A percentile compares a stretch with the other conserved stretches of the same genome.
Evolutionary conservation across 2,888 invertebrate genomes (phyloP).

Genomic region (Myopa testacea): DNA sequence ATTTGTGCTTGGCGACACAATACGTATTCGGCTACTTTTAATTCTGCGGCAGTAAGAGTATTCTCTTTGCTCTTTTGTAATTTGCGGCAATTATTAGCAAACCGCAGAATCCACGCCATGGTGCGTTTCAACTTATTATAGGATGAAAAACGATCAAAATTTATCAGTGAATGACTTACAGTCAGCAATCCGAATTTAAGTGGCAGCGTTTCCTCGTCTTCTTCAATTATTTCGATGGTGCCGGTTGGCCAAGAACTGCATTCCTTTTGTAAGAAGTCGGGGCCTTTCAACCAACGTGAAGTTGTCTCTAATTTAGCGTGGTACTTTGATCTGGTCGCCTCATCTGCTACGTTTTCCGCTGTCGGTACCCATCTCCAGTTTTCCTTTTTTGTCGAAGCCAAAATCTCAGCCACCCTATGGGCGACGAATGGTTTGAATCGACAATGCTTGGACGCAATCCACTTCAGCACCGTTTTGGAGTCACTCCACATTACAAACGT

Average conservation of each 20-base stretch:
- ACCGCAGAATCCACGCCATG: conserved; percentile 7
- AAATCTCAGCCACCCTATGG: conserved; percentile 48
- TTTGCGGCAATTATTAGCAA: conserved; percentile 5
- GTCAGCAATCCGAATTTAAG: background rate
- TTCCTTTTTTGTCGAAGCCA: conserved; percentile 37
- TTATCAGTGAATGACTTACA: background rate
- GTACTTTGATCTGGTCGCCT: conserved; percentile 37
- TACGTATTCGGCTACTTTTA: background rate
- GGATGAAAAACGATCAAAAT: conserved; percentile 9
- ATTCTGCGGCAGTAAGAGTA: conserved; percentile 6
- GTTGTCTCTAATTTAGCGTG: background rate
- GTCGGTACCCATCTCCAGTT: conserved; percentile 43
- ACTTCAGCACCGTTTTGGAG: conserved; percentile 42
- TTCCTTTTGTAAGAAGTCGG: background rate
- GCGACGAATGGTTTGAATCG: conserved; percentile 48
- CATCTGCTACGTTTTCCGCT: conserved; percentile 37
- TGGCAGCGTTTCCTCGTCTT: conserved; percentile 2
- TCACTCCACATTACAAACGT: conserved; percentile 24
- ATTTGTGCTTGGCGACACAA: conserved; percentile 13
- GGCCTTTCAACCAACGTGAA: background rate
- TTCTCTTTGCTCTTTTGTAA: background rate
- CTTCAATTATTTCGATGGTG: background rate
- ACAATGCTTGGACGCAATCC: conserved; percentile 32
- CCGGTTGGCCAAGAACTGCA: background rate
- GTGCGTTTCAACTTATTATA: conserved; percentile 12